phyloP scores from a whole-genome alignment of 1,140 invertebrate genomes.

The Phenacoccus solenopsis region DNA sequence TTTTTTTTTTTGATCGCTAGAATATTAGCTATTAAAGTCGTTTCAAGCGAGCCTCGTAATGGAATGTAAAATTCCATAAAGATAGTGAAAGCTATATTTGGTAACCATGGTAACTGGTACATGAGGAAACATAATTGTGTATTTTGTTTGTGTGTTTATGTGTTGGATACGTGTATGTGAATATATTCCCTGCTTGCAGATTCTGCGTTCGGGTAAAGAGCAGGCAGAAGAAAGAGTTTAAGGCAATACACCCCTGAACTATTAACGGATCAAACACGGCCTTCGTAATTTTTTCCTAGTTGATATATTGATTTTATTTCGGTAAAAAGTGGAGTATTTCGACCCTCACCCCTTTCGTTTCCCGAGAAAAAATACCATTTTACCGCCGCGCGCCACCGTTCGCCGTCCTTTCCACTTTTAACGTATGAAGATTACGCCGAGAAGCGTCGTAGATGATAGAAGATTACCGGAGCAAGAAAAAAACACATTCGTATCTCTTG shows the following conservation, averaged over 20 bases:
- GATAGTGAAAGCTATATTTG: constrained; percentile 16
- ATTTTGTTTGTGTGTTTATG: constrained; percentile 12
- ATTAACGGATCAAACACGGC: constrained; percentile 17
- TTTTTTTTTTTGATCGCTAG: neutral
- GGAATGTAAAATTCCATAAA: constrained; percentile 18
- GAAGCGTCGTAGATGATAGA: neutral
- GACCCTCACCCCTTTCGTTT: neutral
- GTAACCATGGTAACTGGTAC: constrained; percentile 12
- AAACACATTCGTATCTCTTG: no score
- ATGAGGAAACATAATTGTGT: constrained; percentile 18
- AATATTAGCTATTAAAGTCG: constrained; percentile 15
- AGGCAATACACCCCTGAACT: constrained; percentile 12
- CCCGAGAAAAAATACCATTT: neutral
- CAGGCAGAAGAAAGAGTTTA: constrained; percentile 10
- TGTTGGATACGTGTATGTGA: constrained; percentile 6
- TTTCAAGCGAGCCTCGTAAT: constrained; percentile 6
- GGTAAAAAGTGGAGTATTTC: constrained; percentile 10
- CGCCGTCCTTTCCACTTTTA: neutral
- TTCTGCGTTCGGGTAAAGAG: neutral
- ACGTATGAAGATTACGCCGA: neutral
- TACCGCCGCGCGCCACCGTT: neutral
- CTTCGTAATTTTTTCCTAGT: constrained; percentile 18
- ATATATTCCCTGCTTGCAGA: constrained; percentile 1
- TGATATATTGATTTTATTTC: constrained; percentile 17
- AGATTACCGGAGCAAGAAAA: neutral